These are phyloP conservation scores for Nephrotoma flavescens DNA, from an alignment of 2,888 invertebrate genomes.

Conservation along the genomic window DNA sequence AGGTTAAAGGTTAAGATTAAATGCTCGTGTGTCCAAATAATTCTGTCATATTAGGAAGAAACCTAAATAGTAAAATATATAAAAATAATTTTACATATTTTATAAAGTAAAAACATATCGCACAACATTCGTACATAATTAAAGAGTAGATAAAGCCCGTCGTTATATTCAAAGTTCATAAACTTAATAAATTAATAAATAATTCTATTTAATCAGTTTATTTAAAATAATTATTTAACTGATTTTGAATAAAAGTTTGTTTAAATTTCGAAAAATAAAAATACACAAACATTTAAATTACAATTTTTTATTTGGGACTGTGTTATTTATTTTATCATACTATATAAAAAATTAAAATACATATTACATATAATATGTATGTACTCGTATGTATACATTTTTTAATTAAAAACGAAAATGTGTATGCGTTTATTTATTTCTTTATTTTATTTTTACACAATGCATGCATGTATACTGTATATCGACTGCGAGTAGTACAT, in stretches of 20 bases:
- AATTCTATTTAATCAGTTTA: background rate
- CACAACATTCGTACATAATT: background rate
- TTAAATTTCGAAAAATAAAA: background rate
- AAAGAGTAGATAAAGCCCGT: background rate
- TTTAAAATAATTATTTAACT: background rate
- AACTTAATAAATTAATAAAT: background rate
- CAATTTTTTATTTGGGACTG: too few species aligned
- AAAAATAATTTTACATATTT: too few species aligned
- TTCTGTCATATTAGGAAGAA: too few species aligned
- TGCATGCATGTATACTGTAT: background rate
- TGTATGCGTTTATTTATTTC: too few species aligned
- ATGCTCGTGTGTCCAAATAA: too few species aligned
- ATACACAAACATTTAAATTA: too few species aligned
- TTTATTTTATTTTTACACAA: background rate
- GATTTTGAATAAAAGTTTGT: background rate
- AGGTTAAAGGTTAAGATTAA: too few species aligned
- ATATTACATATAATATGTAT: background rate
- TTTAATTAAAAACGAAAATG: background rate
- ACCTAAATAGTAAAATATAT: too few species aligned
- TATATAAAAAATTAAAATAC: background rate
- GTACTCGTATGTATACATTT: background rate
- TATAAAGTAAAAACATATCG: too few species aligned
- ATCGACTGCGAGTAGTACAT: background rate
- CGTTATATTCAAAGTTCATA: background rate
- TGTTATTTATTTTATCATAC: too few species aligned